These are phyloP conservation scores for Nomada hirtipes DNA, from an alignment of 2,888 invertebrate species.

Conservation along the genomic window DNA sequence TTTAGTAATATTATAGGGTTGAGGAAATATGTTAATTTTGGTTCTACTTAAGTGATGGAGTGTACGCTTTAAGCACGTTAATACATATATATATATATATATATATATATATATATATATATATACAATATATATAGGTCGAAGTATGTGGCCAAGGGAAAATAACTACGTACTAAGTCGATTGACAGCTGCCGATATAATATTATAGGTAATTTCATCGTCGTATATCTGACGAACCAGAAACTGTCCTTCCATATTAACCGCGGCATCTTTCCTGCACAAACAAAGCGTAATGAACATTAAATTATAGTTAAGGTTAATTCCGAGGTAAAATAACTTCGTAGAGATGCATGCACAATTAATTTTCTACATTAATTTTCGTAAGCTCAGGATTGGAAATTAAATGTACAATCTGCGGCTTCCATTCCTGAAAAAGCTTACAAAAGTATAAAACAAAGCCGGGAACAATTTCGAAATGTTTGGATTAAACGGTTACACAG, in stretches of 20 bases:
- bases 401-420: no score
- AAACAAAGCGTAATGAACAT: slow-evolving; percentile 27
- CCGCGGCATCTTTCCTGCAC: slow-evolving; percentile 95
- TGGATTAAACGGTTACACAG: no score
- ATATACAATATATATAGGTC: neutral
- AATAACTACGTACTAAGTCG: slow-evolving; percentile 90
- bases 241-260: slow-evolving; percentile 98
- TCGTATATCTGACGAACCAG: slow-evolving; percentile 97
- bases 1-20: no score
- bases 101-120: neutral
- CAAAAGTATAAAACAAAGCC: no score
- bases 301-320: neutral
- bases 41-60: neutral
- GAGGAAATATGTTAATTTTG: no score
- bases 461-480: no score
- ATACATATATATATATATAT: neutral
- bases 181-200: slow-evolving; percentile 96
- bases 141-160: neutral
- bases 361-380: neutral
- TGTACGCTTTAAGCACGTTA: neutral
- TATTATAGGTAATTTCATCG: slow-evolving; percentile 97
- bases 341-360: neutral
- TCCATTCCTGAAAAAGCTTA: no score
- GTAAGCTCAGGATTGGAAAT: neutral
- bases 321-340: neutral